phyloP scores from a whole-genome alignment of 2,797 vertebrate species.

The Sebastolobus alascanus region DNA sequence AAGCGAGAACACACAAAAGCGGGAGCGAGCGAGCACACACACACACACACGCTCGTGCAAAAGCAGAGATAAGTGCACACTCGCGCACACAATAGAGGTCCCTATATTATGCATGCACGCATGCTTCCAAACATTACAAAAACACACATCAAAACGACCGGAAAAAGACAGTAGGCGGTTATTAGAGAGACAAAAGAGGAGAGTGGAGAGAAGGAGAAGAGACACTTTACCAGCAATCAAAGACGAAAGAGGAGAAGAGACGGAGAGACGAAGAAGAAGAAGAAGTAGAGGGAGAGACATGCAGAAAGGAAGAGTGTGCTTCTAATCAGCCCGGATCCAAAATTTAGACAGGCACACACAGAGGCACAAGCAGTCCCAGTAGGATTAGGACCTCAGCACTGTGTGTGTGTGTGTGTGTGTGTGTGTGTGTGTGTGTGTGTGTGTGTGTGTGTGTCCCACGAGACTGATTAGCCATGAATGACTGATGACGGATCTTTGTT shows the following conservation, averaged over 20 bases:
- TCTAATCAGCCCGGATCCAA: slow-evolving; percentile 85
- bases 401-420: slow-evolving; percentile 24
- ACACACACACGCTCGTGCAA: slow-evolving; percentile 5
- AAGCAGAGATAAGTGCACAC: slow-evolving; percentile 43
- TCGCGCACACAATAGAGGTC: slow-evolving; percentile 32
- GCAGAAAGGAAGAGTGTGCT: slow-evolving; percentile 71
- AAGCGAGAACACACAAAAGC: slow-evolving; percentile 11
- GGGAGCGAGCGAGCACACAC: slow-evolving; percentile 4
- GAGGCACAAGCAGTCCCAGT: slow-evolving; percentile 80
- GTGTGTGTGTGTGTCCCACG: slow-evolving; percentile 75
- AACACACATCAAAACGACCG: slow-evolving; percentile 78
- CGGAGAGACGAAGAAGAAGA: slow-evolving; percentile 43
- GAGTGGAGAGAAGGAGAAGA: slow-evolving; percentile 64
- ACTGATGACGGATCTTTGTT: slow-evolving; percentile 89
- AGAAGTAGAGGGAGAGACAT: slow-evolving; percentile 37
- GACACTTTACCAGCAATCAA: slow-evolving; percentile 70
- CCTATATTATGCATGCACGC: slow-evolving; percentile 67
- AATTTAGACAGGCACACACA: slow-evolving; percentile 82
- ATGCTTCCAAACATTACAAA: slow-evolving; percentile 73
- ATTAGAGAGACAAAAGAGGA: slow-evolving; percentile 78
- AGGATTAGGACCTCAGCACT: slow-evolving; percentile 81
- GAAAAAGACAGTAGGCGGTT: slow-evolving; percentile 75
- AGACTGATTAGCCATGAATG: slow-evolving; percentile 90
- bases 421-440: slow-evolving; percentile 31
- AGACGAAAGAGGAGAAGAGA: slow-evolving; percentile 17